Evolutionary conservation across 2,888 invertebrate species (phyloP), one percentile per base, ranked within the genome.

Genomic region (Ryuthela nishihirai): DNA sequence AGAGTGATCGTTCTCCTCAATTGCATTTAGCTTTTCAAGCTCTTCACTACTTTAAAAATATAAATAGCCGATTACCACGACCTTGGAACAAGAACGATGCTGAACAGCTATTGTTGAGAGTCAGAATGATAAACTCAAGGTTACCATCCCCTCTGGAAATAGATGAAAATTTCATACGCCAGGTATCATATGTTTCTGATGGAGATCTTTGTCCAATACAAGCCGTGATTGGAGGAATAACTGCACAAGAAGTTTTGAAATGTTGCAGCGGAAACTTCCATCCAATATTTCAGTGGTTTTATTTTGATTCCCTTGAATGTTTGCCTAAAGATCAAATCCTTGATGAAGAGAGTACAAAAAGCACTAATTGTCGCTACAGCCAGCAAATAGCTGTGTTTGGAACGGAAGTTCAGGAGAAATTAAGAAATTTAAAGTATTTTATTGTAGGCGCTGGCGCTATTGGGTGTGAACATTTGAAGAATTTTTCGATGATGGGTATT

Each of bases 161-260:
- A 20, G 84, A 85, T 70, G 76, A 76, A 25, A 80, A 83, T 25
- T 71, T 92, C n/a, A 69, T 90, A 79, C 79, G 81, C 56, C 83
- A 80, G 36, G 91, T 95, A 75, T 82, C 90, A 20, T 88, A 89
- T 76, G 80, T 84, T 12, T 83, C 83, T 38, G 76, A 85, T 4
- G 93, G 88, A 88, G 0, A 87, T 78, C 75, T 80, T 25, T 87
- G 86, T 71, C 95, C 98, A 99, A n/a, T n/a, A n/a, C n/a, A n/a
- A n/a, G n/a, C n/a, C n/a, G n/a, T n/a, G n/a, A n/a, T n/a, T n/a
- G n/a, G 99, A 43, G 98, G 98, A 18, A 82, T 97, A 50, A 90
- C 97, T 4, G 98, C 98, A 20, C 99, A 99, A 76, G 99, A 99
- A 77, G 94, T 81, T n/a, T 80, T 99, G 85, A 99, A 99, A 78